A percentile compares a stretch with the other conserved stretches of the same genome.
Conservation (phyloP, 2,113 vertebrate genomes). For the Bujurquina vittata region DNA sequence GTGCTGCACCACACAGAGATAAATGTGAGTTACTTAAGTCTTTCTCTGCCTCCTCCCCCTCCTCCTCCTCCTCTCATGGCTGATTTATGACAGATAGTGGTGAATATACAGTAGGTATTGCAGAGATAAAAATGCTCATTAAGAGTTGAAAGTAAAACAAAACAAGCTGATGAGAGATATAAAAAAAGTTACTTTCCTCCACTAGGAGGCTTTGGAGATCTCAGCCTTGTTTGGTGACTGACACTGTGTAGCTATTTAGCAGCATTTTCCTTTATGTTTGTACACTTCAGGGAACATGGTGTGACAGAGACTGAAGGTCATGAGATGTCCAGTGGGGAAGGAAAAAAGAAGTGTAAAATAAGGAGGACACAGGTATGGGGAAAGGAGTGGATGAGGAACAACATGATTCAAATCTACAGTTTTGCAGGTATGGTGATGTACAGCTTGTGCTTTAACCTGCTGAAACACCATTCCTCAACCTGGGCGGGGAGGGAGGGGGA, state of each 20-base stretch:
- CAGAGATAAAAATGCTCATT: conserved; percentile 54
- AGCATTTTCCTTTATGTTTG: background rate
- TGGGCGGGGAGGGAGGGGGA: background rate
- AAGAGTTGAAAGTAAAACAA: conserved; percentile 52
- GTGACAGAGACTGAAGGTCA: conserved; percentile 22
- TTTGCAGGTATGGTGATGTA: background rate
- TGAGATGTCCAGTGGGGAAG: background rate
- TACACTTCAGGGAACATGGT: background rate
- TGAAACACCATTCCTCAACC: conserved; percentile 53
- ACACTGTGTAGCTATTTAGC: background rate
- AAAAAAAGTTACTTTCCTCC: background rate
- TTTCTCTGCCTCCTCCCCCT: conserved; percentile 13
- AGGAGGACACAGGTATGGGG: background rate
- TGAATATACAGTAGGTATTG: conserved; percentile 22
- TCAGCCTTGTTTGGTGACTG: background rate
- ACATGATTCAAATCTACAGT: conserved; percentile 24
- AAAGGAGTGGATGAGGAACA: background rate
- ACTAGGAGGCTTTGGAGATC: background rate
- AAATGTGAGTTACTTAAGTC: conserved; percentile 27
- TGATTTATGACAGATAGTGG: conserved; percentile 23
- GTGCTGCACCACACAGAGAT: conserved; percentile 20
- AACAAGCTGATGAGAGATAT: conserved; percentile 36
- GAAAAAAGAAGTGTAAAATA: background rate
- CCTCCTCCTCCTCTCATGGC: conserved; percentile 3
- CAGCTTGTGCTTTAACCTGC: conserved; percentile 38